Conservation (phyloP, 2,113 vertebrate genomes). For the Tyto alba region DNA sequence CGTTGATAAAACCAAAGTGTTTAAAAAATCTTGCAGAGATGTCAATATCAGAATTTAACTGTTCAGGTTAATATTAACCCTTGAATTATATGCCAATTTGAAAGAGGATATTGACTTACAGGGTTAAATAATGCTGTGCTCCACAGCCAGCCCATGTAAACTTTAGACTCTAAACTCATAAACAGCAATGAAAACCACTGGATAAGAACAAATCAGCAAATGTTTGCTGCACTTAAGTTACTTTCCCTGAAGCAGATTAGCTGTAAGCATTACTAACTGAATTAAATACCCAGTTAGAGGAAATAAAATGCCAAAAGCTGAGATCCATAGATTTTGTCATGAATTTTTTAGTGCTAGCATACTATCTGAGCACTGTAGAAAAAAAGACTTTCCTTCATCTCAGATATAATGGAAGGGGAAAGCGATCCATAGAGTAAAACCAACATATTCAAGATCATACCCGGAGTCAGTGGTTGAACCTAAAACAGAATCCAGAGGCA, state of each 20-base stretch:
- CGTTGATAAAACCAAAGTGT: background rate
- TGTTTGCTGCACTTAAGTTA: background rate
- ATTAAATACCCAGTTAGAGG: background rate
- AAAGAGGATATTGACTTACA: background rate
- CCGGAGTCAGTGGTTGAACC: background rate
- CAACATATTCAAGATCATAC: background rate
- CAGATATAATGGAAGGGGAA: background rate
- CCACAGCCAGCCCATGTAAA: background rate
- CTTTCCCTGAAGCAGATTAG: background rate
- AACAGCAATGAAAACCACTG: background rate
- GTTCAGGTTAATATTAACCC: background rate
- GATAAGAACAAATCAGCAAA: background rate
- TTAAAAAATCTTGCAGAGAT: background rate
- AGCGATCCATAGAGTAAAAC: background rate
- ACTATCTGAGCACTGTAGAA: background rate
- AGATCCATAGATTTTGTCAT: background rate
- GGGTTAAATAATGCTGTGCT: background rate
- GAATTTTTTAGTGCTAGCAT: background rate
- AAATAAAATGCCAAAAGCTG: background rate
- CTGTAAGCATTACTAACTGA: background rate
- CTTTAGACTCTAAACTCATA: background rate
- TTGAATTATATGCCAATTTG: background rate
- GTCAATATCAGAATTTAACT: background rate
- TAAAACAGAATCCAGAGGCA: background rate
- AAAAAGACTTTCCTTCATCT: background rate